Conservation (phyloP, 2,888 invertebrate genomes). For the Pyralis farinalis region DNA sequence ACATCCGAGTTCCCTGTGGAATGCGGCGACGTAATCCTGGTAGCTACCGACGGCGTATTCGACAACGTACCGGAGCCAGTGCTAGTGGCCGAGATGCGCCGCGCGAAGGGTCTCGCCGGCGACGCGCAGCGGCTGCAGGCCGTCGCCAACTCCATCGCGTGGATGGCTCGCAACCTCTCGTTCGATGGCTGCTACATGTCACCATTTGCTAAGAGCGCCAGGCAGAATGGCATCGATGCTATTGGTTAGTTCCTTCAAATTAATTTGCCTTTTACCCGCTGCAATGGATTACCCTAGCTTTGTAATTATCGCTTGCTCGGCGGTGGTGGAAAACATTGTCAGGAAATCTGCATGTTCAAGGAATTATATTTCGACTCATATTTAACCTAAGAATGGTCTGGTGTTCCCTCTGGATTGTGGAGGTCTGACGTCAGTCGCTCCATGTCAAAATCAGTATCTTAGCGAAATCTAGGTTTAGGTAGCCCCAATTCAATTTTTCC, state of each 20-base stretch:
- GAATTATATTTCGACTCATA: no score
- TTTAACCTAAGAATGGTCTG: no score
- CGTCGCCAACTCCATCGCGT: conserved; percentile 96
- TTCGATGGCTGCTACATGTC: conserved; percentile 97
- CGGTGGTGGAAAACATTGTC: no score
- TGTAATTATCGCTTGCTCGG: no score
- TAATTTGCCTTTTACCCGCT: no score
- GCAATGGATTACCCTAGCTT: no score
- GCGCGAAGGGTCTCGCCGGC: conserved; percentile 67
- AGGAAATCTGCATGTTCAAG: no score
- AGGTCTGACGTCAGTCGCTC: no score
- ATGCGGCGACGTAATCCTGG: conserved; percentile 95
- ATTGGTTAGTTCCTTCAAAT: conserved; percentile 89
- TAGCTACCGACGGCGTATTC: conserved; percentile 99
- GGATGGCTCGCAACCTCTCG: conserved; percentile 96
- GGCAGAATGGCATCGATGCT: conserved; percentile 95
- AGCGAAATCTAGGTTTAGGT: no score
- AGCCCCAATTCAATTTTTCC: no score
- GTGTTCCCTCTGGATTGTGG: no score
- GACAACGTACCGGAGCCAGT: conserved; percentile 97
- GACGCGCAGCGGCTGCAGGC: conserved; percentile 91
- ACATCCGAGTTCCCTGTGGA: conserved; percentile 93
- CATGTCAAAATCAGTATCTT: no score
- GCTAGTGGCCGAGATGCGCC: conserved; percentile 91
- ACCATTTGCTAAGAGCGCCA: conserved; percentile 96